These are phyloP conservation scores for Otolemur garnettii DNA, from an alignment of 2,113 vertebrate genomes.

Conservation along the genomic window DNA sequence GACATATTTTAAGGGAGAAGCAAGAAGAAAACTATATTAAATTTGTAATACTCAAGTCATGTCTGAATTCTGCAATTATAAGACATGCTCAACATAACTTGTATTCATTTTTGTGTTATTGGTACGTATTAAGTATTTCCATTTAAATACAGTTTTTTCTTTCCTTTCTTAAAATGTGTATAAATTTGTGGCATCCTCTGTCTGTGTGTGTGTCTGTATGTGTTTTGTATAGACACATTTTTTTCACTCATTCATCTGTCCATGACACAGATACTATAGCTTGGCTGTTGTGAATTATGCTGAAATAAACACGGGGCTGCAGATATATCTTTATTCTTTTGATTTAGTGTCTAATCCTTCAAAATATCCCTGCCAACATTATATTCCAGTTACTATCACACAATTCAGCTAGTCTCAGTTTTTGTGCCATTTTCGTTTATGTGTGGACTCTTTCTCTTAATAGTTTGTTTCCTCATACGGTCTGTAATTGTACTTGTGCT, in stretches of 20 bases:
- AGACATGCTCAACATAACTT: no score
- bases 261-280: neutral
- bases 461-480: neutral
- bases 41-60: no score
- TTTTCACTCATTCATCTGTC: neutral
- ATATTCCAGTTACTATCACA: neutral
- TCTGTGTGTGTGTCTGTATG: no score
- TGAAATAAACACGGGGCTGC: neutral
- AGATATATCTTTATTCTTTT: neutral
- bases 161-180: no score
- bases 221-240: neutral
- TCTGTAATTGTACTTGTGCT: neutral
- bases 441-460: neutral
- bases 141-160: no score
- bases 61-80: no score
- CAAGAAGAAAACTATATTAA: no score
- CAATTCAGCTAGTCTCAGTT: neutral
- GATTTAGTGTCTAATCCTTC: neutral
- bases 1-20: no score
- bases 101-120: no score
- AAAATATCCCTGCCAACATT: neutral
- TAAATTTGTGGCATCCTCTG: no score
- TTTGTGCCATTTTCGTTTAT: neutral
- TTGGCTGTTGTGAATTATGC: neutral
- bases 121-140: no score